A percentile compares a stretch with the other conserved stretches of the same genome.
phyloP scores from a whole-genome alignment of 2,888 invertebrate genomes.

The Phortica okadai region DNA sequence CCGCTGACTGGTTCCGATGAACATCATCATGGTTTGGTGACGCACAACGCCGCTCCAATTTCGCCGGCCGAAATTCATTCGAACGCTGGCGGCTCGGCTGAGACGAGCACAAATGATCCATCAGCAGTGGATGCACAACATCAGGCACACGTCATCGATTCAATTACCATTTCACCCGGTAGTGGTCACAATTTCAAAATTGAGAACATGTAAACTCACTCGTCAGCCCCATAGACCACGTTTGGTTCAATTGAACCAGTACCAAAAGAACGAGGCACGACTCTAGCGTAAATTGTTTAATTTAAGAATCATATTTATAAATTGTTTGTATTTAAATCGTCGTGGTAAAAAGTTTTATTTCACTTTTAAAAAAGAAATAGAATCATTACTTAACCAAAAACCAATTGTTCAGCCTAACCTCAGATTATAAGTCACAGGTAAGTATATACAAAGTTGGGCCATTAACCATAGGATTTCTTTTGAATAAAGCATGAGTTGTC shows the following conservation, averaged over 20 bases:
- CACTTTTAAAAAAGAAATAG: constrained; percentile 4
- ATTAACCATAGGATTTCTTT: not conserved
- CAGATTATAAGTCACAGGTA: not conserved
- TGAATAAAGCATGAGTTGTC: constrained; percentile 7
- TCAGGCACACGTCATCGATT: constrained; percentile 72
- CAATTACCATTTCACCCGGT: constrained; percentile 74
- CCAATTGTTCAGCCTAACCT: constrained; percentile 6
- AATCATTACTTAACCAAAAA: constrained; percentile 17
- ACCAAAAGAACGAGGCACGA: not conserved
- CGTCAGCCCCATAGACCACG: not conserved
- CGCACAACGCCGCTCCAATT: constrained; percentile 47
- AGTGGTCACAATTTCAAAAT: constrained; percentile 75
- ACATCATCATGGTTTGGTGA: constrained; percentile 45
- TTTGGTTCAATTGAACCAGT: not conserved
- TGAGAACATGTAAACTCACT: constrained; percentile 72
- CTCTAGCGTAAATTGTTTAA: constrained; percentile 2
- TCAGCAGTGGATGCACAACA: constrained; percentile 36
- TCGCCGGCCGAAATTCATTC: constrained; percentile 57
- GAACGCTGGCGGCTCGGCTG: constrained; percentile 43
- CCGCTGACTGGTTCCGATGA: constrained; percentile 23
- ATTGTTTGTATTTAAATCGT: not conserved
- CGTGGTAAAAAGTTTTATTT: constrained; percentile 20
- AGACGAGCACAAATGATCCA: constrained; percentile 30
- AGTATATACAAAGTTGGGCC: not conserved
- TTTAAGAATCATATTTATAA: constrained; percentile 5